phyloP scores from a whole-genome alignment of 2,888 invertebrate species.

The Brachylomia viminalis region DNA sequence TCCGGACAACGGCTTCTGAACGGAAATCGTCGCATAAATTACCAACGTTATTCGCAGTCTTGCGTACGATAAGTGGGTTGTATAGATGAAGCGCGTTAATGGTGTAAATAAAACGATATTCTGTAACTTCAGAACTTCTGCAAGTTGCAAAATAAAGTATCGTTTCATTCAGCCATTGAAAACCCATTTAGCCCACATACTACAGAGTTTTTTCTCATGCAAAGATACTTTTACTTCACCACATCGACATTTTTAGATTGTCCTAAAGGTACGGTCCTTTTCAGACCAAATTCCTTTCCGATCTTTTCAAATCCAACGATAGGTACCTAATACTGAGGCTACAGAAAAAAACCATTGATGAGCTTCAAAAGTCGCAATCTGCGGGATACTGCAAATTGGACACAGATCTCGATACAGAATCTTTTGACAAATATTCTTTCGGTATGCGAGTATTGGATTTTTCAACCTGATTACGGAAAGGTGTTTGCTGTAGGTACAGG shows the following conservation, averaged over 20 bases:
- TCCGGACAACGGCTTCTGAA: conserved; percentile 78
- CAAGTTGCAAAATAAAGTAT: no score
- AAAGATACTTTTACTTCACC: not conserved
- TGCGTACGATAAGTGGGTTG: conserved; percentile 59
- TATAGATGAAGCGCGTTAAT: conserved; percentile 57
- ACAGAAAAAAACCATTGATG: conserved; percentile 32
- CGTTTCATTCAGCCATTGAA: not conserved
- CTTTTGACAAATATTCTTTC: conserved; percentile 53
- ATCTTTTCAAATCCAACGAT: conserved; percentile 25
- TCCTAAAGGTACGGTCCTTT: conserved; percentile 3
- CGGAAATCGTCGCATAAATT: conserved; percentile 71
- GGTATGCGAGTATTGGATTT: conserved; percentile 33
- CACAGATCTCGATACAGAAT: conserved; percentile 42
- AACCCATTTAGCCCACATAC: not conserved
- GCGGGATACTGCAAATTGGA: conserved; percentile 47
- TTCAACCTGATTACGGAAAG: conserved; percentile 36
- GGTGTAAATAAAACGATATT: conserved; percentile 42
- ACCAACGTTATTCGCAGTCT: conserved; percentile 56
- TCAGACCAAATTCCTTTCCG: conserved; percentile 18
- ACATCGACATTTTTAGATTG: not conserved
- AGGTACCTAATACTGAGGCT: conserved; percentile 14
- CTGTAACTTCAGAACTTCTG: no score
- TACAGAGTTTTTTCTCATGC: not conserved
- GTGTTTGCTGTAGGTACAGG: not conserved
- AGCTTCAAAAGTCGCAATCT: conserved; percentile 41